Percentiles rank a stretch among this genome's conserved stretches.
These are phyloP conservation scores for Onychorhynchus coronatus DNA, from an alignment of 2,113 vertebrate species.

Conservation along the genomic window DNA sequence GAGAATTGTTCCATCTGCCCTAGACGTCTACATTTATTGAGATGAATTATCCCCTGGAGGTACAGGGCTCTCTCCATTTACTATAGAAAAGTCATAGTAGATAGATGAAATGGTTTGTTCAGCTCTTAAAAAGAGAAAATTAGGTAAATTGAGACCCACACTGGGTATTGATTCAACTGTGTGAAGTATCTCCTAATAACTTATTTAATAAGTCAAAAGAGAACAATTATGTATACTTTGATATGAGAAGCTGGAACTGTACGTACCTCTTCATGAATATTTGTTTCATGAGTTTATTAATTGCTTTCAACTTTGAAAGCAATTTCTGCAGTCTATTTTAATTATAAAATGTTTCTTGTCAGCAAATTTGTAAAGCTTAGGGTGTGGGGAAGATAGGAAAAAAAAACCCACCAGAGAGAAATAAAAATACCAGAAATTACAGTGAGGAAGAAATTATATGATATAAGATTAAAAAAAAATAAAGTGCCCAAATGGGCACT, in stretches of 20 bases:
- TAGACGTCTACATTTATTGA: background rate
- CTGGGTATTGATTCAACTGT: background rate
- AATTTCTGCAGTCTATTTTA: background rate
- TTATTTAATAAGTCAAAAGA: background rate
- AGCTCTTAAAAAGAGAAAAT: background rate
- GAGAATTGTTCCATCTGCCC: background rate
- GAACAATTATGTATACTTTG: background rate
- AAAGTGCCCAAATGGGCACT: background rate
- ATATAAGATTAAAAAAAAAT: background rate
- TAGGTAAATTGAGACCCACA: background rate
- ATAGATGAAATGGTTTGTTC: background rate
- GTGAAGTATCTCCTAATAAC: background rate
- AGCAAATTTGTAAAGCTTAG: background rate
- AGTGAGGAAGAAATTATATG: background rate
- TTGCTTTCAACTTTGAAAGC: background rate
- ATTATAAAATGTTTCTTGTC: background rate
- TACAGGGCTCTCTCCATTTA: background rate
- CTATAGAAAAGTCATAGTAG: background rate
- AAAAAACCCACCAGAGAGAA: background rate
- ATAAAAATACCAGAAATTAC: background rate
- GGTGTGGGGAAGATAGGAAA: rapidly evolving
- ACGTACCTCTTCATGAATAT: background rate
- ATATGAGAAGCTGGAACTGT: background rate
- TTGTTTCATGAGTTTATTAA: background rate
- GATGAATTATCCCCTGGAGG: background rate